Percentiles rank a stretch among this genome's conserved stretches.
Conservation (phyloP, 2,888 invertebrate genomes). For the Nomada goodeniana region DNA sequence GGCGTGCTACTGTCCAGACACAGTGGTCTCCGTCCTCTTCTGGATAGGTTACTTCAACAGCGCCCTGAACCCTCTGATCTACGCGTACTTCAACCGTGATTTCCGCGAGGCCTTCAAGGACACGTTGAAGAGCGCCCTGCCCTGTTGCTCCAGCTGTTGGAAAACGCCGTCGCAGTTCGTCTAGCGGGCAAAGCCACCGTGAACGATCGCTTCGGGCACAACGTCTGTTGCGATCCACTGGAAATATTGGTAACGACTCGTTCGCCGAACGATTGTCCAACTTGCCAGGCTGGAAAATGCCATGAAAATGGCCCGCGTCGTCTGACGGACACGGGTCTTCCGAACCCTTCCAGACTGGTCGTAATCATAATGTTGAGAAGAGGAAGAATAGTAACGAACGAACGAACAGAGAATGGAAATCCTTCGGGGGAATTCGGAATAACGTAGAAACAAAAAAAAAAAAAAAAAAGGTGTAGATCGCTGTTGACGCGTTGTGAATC, state of each 20-base stretch:
- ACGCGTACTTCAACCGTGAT: conserved; percentile 98
- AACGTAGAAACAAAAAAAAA: neutral
- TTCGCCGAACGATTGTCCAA: conserved; percentile 19
- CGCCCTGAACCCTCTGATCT: conserved; percentile 96
- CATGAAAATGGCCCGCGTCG: neutral
- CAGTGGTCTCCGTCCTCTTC: conserved; percentile 89
- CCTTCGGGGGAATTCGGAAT: neutral
- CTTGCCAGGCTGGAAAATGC: neutral
- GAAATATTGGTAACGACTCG: conserved; percentile 7
- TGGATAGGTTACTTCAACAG: conserved; percentile 99
- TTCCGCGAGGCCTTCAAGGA: conserved; percentile 98
- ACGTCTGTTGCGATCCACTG: conserved; percentile 18
- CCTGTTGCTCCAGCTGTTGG: conserved; percentile 92
- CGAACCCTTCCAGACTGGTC: neutral
- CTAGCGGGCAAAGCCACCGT: conserved; percentile 79
- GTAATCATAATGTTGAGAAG: neutral
- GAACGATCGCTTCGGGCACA: conserved; percentile 34
- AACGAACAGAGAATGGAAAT: neutral
- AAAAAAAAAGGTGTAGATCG: neutral
- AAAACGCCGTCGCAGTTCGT: conserved; percentile 88
- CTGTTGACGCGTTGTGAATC: neutral
- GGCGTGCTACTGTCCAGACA: conserved; percentile 88
- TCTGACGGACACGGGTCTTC: neutral
- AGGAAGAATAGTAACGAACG: too few species aligned
- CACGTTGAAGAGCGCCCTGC: conserved; percentile 94